Conservation (phyloP, 2,888 invertebrate species). For the Baccha elongata region DNA sequence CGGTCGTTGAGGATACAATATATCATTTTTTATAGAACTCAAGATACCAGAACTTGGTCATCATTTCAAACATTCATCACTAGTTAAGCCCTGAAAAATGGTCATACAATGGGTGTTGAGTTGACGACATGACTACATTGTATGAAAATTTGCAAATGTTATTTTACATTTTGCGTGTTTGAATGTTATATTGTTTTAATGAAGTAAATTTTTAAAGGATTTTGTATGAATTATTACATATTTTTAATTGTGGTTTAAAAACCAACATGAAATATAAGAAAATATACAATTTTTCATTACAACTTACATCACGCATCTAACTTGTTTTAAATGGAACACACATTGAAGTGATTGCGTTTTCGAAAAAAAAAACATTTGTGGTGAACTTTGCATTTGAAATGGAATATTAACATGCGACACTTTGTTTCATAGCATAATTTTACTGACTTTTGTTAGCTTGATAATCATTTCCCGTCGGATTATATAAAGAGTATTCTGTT, state of each 20-base stretch:
- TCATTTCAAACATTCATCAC: background rate
- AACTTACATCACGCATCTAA: background rate
- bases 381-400: too few relatives aligned
- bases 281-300: background rate
- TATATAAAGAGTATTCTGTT: too few relatives aligned
- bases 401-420: too few relatives aligned
- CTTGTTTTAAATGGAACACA: too few relatives aligned
- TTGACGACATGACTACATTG: background rate
- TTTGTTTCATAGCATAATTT: too few relatives aligned
- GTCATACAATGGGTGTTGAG: background rate
- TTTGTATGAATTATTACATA: constrained; percentile 13
- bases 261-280: background rate
- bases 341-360: too few relatives aligned
- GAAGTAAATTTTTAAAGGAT: background rate
- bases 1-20: too few relatives aligned
- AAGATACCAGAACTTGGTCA: background rate
- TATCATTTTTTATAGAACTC: background rate
- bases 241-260: constrained; percentile 13
- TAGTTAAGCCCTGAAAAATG: background rate
- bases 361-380: too few relatives aligned
- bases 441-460: too few relatives aligned
- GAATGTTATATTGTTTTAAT: background rate
- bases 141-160: background rate
- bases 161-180: constrained; percentile 11
- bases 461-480: too few relatives aligned